phyloP scores from a whole-genome alignment of 2,797 vertebrate genomes.

The Halcyon badia region DNA sequence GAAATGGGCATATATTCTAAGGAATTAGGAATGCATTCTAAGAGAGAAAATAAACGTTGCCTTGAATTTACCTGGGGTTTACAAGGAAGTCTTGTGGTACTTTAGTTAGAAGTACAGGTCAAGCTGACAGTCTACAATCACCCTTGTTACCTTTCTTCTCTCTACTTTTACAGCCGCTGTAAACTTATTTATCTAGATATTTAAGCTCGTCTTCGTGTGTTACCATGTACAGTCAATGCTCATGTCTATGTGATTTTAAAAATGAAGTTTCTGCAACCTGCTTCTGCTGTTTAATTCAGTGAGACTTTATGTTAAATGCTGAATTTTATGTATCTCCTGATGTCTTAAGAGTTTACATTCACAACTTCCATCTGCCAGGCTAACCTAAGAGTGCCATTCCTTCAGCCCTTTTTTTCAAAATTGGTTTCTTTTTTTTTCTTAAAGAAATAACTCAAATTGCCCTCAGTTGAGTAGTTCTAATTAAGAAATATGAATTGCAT shows the following conservation, averaged over 20 bases:
- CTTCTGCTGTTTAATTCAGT: neutral
- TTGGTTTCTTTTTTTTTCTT: neutral
- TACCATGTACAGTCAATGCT: neutral
- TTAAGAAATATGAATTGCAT: neutral
- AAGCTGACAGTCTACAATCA: neutral
- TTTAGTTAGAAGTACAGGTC: neutral
- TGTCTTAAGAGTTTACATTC: neutral
- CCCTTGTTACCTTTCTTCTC: neutral
- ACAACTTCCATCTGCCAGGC: neutral
- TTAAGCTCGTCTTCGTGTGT: neutral
- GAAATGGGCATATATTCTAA: neutral
- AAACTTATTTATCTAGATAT: neutral
- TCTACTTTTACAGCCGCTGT: neutral
- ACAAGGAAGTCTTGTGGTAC: neutral
- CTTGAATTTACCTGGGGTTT: neutral
- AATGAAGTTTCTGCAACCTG: neutral
- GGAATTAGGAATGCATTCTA: neutral
- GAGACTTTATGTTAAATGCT: neutral
- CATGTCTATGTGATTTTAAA: neutral
- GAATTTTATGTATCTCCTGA: neutral
- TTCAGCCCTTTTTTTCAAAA: neutral
- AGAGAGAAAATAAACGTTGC: neutral
- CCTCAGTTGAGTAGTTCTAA: neutral
- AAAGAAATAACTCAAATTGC: neutral
- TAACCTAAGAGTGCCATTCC: neutral